phyloP scores from a whole-genome alignment of 2,797 vertebrate genomes.

The Scyliorhinus canicula region DNA sequence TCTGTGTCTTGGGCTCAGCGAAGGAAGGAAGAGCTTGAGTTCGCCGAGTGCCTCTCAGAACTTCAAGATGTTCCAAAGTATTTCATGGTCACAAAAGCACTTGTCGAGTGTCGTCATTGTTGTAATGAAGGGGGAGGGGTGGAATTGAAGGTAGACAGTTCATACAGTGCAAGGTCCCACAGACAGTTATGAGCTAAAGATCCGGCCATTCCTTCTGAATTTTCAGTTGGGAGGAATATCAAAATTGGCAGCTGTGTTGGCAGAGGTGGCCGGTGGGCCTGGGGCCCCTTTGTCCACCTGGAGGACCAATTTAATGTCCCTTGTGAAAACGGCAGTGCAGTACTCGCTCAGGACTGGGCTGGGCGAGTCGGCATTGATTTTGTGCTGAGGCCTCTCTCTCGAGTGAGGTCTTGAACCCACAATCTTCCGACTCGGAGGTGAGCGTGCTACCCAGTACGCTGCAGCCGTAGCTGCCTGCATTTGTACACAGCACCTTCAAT shows the following conservation, averaged over 20 bases:
- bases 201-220: background rate
- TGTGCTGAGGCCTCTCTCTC: background rate
- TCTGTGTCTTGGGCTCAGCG: background rate
- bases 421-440: background rate
- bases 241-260: background rate
- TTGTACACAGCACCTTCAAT: background rate
- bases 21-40: background rate
- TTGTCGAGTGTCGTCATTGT: background rate
- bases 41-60: background rate
- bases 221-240: background rate
- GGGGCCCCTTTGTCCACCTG: background rate
- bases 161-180: background rate
- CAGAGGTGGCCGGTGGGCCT: background rate
- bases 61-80: background rate
- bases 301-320: background rate
- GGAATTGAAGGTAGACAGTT: background rate
- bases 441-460: background rate
- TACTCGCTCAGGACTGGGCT: background rate
- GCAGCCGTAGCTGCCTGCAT: background rate
- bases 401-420: background rate
- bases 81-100: background rate
- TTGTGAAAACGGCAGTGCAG: background rate
- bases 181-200: background rate
- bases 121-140: background rate
- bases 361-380: background rate